phyloP scores from a whole-genome alignment of 2,888 invertebrate genomes.

The Drosophila demipolita region DNA sequence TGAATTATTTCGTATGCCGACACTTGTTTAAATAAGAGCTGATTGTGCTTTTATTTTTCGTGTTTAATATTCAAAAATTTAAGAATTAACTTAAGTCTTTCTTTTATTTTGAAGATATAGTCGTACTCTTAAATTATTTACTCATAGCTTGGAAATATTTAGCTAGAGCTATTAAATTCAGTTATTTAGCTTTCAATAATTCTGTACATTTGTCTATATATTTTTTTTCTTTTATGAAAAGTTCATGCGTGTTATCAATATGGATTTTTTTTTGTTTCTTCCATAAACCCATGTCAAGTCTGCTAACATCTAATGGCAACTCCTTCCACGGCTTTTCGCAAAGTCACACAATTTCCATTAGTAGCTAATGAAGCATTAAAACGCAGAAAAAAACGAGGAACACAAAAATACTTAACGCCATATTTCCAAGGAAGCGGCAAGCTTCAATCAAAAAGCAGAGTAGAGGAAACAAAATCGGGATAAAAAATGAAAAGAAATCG shows the following conservation, averaged over 20 bases:
- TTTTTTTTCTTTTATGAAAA: not conserved
- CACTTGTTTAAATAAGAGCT: not conserved
- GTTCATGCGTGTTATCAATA: constrained; percentile 1
- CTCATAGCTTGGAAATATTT: not conserved
- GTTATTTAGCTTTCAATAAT: not conserved
- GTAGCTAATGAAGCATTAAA: constrained; percentile 81
- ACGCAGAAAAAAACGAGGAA: constrained; percentile 64
- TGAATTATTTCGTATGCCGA: not conserved
- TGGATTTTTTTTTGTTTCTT: not conserved
- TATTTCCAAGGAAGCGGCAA: constrained; percentile 66
- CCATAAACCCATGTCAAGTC: not conserved
- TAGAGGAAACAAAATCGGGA: constrained; percentile 28
- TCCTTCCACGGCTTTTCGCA: constrained; percentile 35
- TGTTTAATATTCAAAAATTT: not conserved
- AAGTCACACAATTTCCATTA: constrained; percentile 76
- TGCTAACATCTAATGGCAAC: not conserved
- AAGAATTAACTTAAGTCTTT: not conserved
- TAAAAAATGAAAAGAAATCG: constrained; percentile 52
- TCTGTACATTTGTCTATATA: not conserved
- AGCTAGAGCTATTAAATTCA: not conserved
- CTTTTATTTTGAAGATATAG: not conserved
- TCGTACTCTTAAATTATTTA: not conserved
- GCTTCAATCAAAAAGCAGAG: constrained; percentile 57
- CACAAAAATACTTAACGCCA: constrained; percentile 67
- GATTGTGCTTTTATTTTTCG: not conserved